A percentile compares a stretch with the other conserved stretches of the same genome.
These are phyloP conservation scores for Hozukius guyotensis DNA, from an alignment of 2,797 vertebrate species.

Conservation along the genomic window DNA sequence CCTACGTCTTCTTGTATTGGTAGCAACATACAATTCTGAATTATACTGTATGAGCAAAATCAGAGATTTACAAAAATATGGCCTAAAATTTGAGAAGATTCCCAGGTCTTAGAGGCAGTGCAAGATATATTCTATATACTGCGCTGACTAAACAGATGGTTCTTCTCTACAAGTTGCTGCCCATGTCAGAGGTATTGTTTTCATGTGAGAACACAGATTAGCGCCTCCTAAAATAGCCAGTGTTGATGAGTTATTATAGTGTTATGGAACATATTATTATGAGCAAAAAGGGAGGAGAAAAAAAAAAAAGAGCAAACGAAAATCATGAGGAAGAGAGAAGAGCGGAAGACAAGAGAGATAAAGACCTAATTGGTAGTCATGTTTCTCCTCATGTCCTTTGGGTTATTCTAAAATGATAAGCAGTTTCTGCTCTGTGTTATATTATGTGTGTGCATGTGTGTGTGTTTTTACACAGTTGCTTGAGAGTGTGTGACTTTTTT, in stretches of 20 bases:
- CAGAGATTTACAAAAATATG: neutral
- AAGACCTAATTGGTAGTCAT: constrained; percentile 30
- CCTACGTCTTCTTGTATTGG: too few relatives aligned
- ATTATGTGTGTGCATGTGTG: neutral
- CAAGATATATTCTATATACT: neutral
- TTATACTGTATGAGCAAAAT: neutral
- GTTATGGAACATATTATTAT: constrained; percentile 26
- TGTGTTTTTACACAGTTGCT: neutral
- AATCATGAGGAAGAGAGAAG: neutral
- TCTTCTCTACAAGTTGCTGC: neutral
- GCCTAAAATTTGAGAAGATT: neutral
- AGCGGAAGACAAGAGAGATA: neutral
- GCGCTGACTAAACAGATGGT: neutral
- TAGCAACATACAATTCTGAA: neutral
- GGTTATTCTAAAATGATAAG: constrained; percentile 25
- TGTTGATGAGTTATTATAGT: neutral
- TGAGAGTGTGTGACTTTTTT: neutral
- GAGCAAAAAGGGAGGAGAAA: neutral
- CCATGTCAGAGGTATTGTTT: constrained; percentile 17
- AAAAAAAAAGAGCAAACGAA: neutral
- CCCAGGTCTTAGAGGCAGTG: neutral
- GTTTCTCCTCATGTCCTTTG: constrained; percentile 32
- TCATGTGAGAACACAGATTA: constrained; percentile 28
- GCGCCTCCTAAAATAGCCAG: neutral
- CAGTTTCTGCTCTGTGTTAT: neutral